Evolutionary conservation across 2,797 vertebrate species (phyloP).

Genomic region (Synaphobranchus kaupii): DNA sequence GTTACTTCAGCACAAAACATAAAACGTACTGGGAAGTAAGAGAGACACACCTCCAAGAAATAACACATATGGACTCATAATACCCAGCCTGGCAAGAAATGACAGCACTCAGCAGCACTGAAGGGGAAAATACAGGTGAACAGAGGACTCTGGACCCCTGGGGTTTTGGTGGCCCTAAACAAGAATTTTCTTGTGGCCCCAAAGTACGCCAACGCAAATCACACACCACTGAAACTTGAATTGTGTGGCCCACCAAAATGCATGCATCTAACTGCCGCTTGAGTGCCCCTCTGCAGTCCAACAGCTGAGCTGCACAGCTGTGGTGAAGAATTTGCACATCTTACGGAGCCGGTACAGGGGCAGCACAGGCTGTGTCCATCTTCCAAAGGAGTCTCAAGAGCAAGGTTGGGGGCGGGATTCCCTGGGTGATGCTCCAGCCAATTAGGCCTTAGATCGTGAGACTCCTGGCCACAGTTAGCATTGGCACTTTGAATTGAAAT

Average conservation of each 20-base stretch:
- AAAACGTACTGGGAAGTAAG: neutral
- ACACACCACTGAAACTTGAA: too few species aligned
- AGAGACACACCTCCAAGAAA: neutral
- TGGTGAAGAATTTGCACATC: neutral
- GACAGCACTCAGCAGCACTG: neutral
- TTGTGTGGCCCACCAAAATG: too few species aligned
- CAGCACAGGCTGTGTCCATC: neutral
- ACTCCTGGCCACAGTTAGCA: too few species aligned
- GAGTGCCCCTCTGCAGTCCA: neutral
- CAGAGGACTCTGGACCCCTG: neutral
- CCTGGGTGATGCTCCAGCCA: too few species aligned
- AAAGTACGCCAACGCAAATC: neutral
- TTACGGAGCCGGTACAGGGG: neutral
- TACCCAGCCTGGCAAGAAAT: neutral
- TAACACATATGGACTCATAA: neutral
- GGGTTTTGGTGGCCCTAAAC: neutral
- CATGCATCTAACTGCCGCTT: neutral
- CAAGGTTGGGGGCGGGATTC: neutral
- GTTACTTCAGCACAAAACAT: slow-evolving; percentile 4
- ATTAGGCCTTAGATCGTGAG: too few species aligned
- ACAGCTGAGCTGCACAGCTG: neutral
- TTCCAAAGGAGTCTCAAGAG: neutral
- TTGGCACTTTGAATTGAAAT: too few species aligned
- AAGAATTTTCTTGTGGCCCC: neutral
- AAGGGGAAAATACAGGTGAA: neutral